Evolutionary conservation across 2,113 vertebrate species (phyloP), one percentile per base, ranked within the genome.

Genomic region (Ailurus styani): DNA sequence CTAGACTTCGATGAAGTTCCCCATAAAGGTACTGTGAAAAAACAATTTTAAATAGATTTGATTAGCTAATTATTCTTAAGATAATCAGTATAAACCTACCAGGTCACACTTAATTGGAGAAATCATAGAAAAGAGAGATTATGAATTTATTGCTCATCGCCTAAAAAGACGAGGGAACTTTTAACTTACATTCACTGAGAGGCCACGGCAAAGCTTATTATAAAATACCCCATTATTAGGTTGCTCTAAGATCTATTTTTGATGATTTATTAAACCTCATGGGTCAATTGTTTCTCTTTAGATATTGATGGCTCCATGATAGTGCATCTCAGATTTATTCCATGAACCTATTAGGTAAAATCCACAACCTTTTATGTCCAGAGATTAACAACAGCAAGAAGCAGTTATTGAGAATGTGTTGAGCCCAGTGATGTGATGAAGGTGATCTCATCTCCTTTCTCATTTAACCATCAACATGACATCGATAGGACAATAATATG

Each of bases 211-310:
- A 93, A 70, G 6, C 50, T 96, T 85, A 70, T 75, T 96, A 60
- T 75, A 84, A 87, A 94, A 85, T 31, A 82, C 5, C 3, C 29
- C 8, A 5, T 90, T 89, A 54, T 86, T 84, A 62, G 2, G 1
- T 91, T 85, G n/a, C 37, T 81, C 21, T 68, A 93, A 93, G 81
- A 57, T 90, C 21, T 82, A 50, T 90, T 90, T 78, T 93, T 89
- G 21, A 10, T 87, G 72, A 72, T 73, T 92, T 96, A 29, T 95
- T 97, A 45, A 85, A 77, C 11, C 60, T 95, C n/a, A 73, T n/a
- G 11, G 60, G 52, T 68, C 15, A 37, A 91, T 85, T 83, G 7
- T 86, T 79, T 94, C 54, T 93, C 57, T 81, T 87, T 93, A 87
- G n/a, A n/a, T 55, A 62, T 17, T 72, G 17, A 90, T 90, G 21